phyloP scores from a whole-genome alignment of 2,113 vertebrate genomes.

The Pygoscelis adeliae region DNA sequence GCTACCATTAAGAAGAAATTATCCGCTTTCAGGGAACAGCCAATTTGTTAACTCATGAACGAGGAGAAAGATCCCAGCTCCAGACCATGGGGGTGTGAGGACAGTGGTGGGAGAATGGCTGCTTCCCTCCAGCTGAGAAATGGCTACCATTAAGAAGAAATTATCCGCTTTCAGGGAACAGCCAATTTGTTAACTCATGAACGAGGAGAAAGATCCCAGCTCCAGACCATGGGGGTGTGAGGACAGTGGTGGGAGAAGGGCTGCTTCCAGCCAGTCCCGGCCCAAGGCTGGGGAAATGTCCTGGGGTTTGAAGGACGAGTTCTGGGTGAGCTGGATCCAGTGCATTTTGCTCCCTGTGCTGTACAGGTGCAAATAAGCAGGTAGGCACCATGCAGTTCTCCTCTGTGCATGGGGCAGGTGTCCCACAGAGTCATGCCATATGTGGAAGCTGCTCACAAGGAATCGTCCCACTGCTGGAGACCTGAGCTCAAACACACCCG shows the following conservation, averaged over 20 bases:
- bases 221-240: not conserved
- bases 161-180: slow-evolving; percentile 58
- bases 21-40: slow-evolving; percentile 46
- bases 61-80: not conserved
- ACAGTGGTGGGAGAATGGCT: not conserved
- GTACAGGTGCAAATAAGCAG: not conserved
- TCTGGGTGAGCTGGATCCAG: not conserved
- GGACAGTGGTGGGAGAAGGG: not conserved
- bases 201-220: slow-evolving; percentile 11
- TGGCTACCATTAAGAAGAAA: slow-evolving; percentile 71
- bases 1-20: slow-evolving; percentile 73
- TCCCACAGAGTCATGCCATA: accelerated
- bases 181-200: slow-evolving; percentile 60
- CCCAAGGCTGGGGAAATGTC: not conserved
- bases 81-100: not conserved
- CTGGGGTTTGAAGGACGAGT: not conserved
- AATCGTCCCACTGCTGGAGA: not conserved
- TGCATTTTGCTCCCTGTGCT: not conserved
- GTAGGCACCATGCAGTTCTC: not conserved
- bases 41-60: slow-evolving; percentile 62
- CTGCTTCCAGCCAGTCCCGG: not conserved
- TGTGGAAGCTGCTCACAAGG: accelerated
- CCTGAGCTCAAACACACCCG: not conserved
- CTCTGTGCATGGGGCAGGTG: accelerated
- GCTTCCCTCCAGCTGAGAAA: slow-evolving; percentile 60